Evolutionary conservation across 92 coral and sea anemone species (phyloP), one percentile per base, ranked within the genome.

Genomic region (Porites divaricata): DNA sequence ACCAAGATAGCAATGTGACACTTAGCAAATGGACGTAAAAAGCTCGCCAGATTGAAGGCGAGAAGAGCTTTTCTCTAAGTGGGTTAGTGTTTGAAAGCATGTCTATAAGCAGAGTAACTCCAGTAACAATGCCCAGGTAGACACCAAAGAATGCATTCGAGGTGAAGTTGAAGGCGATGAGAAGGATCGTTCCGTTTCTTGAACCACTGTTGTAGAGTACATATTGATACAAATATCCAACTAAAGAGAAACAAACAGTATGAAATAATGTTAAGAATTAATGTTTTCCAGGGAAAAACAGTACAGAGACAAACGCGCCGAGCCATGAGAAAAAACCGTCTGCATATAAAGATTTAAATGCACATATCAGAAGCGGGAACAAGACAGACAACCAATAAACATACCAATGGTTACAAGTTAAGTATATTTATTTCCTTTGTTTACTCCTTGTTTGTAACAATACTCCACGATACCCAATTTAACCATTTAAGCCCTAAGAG

Each of bases 121-220:
- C 90, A 17, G 90, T 90, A 67, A 64, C 81, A 53, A 88, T 7
- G 20, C 83, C 83, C 11, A 88, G 85, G 63, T 85, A 93, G 83
- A 93, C 85, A 48, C 96, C 93, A 78, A 90, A 87, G 62, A 90
- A 84, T n/a, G 90, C 65, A 68, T 93, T 94, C 20, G 86, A 86
- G 23, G 91, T 86, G 49, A 93, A 89, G 76, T 89, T 93, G 26
- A 93, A 81, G 72, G 84, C 57, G 41, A 88, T 23, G 21, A 82
- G 88, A 26, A 88, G 67, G 20, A 75, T 79, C 9, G 90, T 77
- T 8, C 54, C 85, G 58, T 85, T 91, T 59, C 74, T 16, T 25
- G 94, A 88, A 12, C 92, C 90, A 59, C 89, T 70, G 41, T 49
- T 74, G 57, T 86, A 68, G 28, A 93, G 15, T 65, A 93, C 81